Conservation (phyloP, 2,888 invertebrate genomes). For the Monoplex corrugatus region DNA sequence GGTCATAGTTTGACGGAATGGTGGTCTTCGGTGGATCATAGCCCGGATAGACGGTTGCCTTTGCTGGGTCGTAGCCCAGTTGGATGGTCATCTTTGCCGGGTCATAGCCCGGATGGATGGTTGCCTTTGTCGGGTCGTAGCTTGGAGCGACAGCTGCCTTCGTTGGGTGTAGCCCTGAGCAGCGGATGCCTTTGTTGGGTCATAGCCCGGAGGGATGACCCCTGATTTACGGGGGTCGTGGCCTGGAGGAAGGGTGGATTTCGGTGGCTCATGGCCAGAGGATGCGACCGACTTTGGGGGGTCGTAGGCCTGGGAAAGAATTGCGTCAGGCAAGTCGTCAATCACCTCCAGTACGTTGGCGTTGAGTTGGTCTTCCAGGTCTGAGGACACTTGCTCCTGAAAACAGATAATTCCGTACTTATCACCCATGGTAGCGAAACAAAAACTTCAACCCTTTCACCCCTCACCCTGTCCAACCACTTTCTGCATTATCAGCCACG, state of each 20-base stretch:
- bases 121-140: neutral
- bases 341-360: conserved; percentile 46
- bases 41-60: neutral
- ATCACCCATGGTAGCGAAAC: no score
- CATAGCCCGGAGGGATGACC: neutral
- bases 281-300: neutral
- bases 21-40: neutral
- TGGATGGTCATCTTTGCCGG: neutral
- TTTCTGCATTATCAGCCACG: no score
- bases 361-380: conserved; percentile 47
- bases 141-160: neutral
- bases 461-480: neutral
- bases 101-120: neutral
- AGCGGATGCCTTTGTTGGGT: neutral
- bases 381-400: neutral
- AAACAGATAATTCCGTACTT: no score
- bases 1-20: neutral
- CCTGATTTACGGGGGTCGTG: neutral
- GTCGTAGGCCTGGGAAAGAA: conserved; percentile 15
- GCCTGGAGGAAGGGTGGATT: neutral
- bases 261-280: neutral
- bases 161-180: neutral
- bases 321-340: conserved; percentile 51
- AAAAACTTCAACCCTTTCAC: no score
- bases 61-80: neutral